These are phyloP conservation scores for Columbina picui DNA, from an alignment of 2,113 vertebrate species.

Conservation along the genomic window DNA sequence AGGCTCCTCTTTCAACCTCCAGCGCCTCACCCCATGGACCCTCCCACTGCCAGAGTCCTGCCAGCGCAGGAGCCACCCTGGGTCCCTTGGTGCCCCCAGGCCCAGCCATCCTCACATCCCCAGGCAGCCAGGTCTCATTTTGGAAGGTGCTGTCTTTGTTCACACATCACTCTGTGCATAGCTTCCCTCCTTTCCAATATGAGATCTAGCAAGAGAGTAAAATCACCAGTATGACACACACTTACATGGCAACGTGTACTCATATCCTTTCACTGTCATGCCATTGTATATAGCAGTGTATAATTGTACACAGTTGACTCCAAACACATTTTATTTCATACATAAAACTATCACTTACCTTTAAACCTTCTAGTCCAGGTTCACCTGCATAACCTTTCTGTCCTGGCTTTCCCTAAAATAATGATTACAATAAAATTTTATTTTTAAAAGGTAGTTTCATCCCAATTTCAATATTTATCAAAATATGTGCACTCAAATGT, in stretches of 20 bases:
- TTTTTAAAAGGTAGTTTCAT: neutral
- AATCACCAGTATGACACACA: neutral
- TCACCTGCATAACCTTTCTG: conserved; percentile 88
- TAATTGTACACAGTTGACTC: neutral
- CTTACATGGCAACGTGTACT: neutral
- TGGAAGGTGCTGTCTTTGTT: neutral
- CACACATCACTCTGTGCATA: neutral
- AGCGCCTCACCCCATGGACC: neutral
- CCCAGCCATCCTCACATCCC: neutral
- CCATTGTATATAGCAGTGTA: neutral
- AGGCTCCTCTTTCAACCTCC: neutral
- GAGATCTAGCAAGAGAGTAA: neutral
- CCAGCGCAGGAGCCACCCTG: neutral
- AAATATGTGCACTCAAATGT: neutral
- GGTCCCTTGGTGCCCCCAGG: neutral
- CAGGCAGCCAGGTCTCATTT: neutral
- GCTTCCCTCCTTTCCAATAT: neutral
- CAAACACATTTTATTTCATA: neutral
- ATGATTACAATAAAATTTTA: neutral
- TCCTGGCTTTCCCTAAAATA: conserved; percentile 87
- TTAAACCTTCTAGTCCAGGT: conserved; percentile 86
- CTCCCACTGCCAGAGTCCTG: accelerated
- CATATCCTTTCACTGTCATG: neutral
- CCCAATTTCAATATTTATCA: neutral
- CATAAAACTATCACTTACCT: conserved; percentile 70